phyloP scores from a whole-genome alignment of 1,140 invertebrate genomes.

The Bombyx mori region DNA sequence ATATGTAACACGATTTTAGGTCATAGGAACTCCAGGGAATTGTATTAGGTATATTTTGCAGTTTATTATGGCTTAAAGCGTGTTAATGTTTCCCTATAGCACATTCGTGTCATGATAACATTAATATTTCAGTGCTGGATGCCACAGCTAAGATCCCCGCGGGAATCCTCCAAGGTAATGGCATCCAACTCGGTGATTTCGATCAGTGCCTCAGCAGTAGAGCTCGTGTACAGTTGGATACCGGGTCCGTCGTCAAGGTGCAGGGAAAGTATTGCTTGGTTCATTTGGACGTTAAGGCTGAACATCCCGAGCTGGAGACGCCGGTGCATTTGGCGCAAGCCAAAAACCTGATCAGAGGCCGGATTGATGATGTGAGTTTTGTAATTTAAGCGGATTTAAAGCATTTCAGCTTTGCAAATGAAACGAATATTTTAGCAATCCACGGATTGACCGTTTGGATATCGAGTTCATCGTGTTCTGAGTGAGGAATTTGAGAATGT shows the following conservation, averaged over 20 bases:
- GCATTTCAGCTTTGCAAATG: no score
- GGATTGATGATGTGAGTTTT: constrained; percentile 76
- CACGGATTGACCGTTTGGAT: no score
- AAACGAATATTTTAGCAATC: no score
- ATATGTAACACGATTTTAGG: no score
- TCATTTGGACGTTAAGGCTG: constrained; percentile 73
- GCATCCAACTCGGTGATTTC: constrained; percentile 80
- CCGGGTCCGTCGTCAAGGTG: constrained; percentile 70
- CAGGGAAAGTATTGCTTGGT: constrained; percentile 80
- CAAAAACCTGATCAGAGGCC: constrained; percentile 74
- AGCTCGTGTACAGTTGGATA: constrained; percentile 71
- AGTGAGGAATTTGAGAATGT: no score
- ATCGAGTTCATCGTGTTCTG: no score
- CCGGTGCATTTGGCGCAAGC: constrained; percentile 75
- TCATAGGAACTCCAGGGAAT: no score
- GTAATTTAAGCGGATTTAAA: neutral
- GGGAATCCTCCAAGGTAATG: constrained; percentile 77
- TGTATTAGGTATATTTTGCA: no score
- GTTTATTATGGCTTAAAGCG: no score
- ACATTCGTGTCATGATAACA: constrained; percentile 19
- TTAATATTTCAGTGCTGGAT: constrained; percentile 76
- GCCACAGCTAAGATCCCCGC: constrained; percentile 79
- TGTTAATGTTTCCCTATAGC: no score
- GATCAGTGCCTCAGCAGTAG: constrained; percentile 76
- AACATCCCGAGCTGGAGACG: constrained; percentile 68